Evolutionary conservation across 2,797 vertebrate genomes (phyloP).

Genomic region (Sebastes iracundus): DNA sequence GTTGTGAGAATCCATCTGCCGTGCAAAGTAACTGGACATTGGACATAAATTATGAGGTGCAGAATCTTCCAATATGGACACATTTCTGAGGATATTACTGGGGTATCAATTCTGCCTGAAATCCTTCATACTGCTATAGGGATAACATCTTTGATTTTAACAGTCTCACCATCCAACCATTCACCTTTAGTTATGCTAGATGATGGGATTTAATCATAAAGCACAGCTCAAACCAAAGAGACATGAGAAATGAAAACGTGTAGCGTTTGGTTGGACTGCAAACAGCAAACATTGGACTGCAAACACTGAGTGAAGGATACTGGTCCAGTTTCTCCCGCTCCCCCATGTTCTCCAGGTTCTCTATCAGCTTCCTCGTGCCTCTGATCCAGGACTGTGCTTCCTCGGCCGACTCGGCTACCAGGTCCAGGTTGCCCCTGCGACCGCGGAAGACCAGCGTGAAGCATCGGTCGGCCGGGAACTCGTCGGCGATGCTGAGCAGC

Average conservation of each 20-base stretch:
- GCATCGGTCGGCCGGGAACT: conserved; percentile 89
- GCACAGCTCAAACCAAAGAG: neutral
- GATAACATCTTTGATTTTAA: neutral
- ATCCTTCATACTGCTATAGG: neutral
- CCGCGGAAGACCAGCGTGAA: conserved; percentile 95
- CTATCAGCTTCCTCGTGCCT: conserved; percentile 89
- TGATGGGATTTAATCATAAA: neutral
- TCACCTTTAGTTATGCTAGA: neutral
- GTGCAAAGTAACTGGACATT: neutral
- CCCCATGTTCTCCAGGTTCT: conserved; percentile 92
- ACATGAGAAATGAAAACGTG: neutral
- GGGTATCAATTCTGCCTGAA: neutral
- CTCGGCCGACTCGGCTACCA: conserved; percentile 87
- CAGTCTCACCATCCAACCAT: neutral
- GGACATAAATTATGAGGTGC: neutral
- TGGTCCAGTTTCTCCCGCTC: conserved; percentile 92
- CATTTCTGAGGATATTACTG: neutral
- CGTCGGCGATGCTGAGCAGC: conserved; percentile 89
- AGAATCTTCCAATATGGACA: neutral
- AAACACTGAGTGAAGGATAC: conserved; percentile 84
- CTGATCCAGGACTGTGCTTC: conserved; percentile 91
- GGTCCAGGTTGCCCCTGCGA: conserved; percentile 91
- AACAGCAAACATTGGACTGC: neutral
- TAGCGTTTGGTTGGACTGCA: neutral
- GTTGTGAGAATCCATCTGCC: no score